Base-by-base conservation (phyloP, 2,113 vertebrate species). In the Eclectus roratus region DNA sequence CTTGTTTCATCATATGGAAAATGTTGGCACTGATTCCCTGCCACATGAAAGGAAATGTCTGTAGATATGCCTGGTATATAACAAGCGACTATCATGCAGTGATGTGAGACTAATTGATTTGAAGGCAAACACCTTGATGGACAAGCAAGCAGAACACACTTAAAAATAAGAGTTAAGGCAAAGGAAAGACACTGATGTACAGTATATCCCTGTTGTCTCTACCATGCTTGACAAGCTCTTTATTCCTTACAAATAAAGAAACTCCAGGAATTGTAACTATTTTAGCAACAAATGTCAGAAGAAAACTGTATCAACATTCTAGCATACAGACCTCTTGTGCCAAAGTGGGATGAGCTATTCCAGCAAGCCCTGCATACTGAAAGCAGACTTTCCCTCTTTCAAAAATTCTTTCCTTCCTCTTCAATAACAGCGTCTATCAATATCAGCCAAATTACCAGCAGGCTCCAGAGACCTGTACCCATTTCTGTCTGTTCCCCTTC, bases 91-190 rank as follows among this genome's bases (percentile, higher is more conserved):
- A 64, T 84, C 93, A 91, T 27, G 70, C 37, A 2, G 1, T 63
- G 58, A 90, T 43, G 53, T 78, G 50, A 80, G 66, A 87, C 27
- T 77, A 94, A 92, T 3, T 77, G 81, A 91, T 83, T 47, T 80
- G 47, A 95, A 95, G 60, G 50, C 56, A 92, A 91, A 79, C 88
- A 93, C 86, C 96, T 84, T 82, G 64, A 89, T 84, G 86, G 60
- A 80, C 53, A 94, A 71, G 60, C 56, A 10, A 8, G 74, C 70
- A 93, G 55, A 80, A 41, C 24, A 84, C 29, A 70, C 29, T 43
- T 24, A 49, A 81, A 91, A 88, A 71, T 53, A 82, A 69, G 37
- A 94, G 52, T 33, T n/a, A 63, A 80, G 50, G 58, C 86, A 80
- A 77, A 89, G 52, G 6, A 65, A 29, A 73, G 71, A 55, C n/a